Evolutionary conservation across 2,113 vertebrate species (phyloP), one percentile per base, ranked within the genome.

Genomic region (Peromyscus leucopus): DNA sequence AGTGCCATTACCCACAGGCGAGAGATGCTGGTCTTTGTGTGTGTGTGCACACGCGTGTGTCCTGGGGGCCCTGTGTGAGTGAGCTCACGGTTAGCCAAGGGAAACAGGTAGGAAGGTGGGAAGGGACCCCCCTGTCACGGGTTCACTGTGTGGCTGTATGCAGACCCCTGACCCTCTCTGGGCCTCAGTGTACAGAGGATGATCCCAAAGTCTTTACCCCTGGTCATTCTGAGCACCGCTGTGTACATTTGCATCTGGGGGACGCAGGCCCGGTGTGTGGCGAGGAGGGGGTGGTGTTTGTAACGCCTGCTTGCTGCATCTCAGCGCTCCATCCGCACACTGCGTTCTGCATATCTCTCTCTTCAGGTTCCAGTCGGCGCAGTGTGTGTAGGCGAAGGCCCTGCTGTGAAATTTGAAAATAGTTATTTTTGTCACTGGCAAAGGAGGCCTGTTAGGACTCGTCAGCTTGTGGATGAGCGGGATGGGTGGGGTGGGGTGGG

Each of bases 391-490:
- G 99, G 98, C 98, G 98, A 99, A 98, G 98, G 98, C 98, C 98
- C 98, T 98, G 98, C 98, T 98, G 99, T 99, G 99, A 99, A 98
- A 98, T 99, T 99, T 99, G 98, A 99, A 99, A 99, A 98, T 98
- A 99, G 99, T 98, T 99, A 99, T 99, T 99, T 99, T 99, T 99
- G 98, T 98, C 98, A 74, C 98, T 98, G 98, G 98, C 98, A 98
- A 99, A 98, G 98, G 98, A 99, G 98, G 98, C 98, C 98, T 98
- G 98, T 98, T 98, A 99, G 98, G 98, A 98, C 98, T 99, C 98
- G 98, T 99, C 98, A 99, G 98, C 98, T 98, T 98, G 98, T 98
- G 98, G 98, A 99, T 98, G 98, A 99, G 98, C 98, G 91, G 98
- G 98, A 98, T 97, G 98, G 98, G 98, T 97, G 21, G 97, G 97